Conservation (phyloP, 2,113 vertebrate species). For the Vanacampus margaritifer region DNA sequence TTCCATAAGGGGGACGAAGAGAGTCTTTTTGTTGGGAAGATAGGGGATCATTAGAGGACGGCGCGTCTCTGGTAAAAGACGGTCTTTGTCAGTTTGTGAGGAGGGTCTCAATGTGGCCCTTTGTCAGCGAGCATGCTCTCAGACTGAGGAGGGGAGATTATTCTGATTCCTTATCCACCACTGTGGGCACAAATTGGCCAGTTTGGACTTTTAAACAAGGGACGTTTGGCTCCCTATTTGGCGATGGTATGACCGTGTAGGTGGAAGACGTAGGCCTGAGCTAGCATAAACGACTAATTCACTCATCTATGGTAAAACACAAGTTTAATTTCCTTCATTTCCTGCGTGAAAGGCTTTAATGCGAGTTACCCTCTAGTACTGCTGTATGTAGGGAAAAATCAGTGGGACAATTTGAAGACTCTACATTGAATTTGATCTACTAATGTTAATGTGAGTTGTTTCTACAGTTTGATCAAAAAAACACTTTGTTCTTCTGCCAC, state of each 20-base stretch:
- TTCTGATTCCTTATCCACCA: slow-evolving; percentile 47
- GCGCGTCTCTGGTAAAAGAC: slow-evolving; percentile 49
- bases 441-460: not conserved
- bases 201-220: slow-evolving; percentile 30
- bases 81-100: slow-evolving; percentile 61
- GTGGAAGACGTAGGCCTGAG: slow-evolving; percentile 39
- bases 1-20: slow-evolving; percentile 56
- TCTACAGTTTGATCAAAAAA: slow-evolving; percentile 11
- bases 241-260: slow-evolving; percentile 58
- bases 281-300: not conserved
- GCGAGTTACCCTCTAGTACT: slow-evolving; percentile 2
- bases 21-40: slow-evolving; percentile 64
- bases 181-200: slow-evolving; percentile 57
- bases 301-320: not conserved
- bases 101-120: slow-evolving; percentile 65
- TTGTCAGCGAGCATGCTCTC: slow-evolving; percentile 64
- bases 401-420: not conserved
- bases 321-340: not conserved
- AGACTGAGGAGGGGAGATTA: slow-evolving; percentile 49
- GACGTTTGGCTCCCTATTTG: slow-evolving; percentile 35
- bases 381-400: not conserved
- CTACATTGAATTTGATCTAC: too few relatives aligned
- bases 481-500: slow-evolving; percentile 13
- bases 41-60: slow-evolving; percentile 61
- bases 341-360: not conserved